Evolutionary conservation across 2,113 vertebrate species (phyloP).

Genomic region (Protomyctophum bolini): DNA sequence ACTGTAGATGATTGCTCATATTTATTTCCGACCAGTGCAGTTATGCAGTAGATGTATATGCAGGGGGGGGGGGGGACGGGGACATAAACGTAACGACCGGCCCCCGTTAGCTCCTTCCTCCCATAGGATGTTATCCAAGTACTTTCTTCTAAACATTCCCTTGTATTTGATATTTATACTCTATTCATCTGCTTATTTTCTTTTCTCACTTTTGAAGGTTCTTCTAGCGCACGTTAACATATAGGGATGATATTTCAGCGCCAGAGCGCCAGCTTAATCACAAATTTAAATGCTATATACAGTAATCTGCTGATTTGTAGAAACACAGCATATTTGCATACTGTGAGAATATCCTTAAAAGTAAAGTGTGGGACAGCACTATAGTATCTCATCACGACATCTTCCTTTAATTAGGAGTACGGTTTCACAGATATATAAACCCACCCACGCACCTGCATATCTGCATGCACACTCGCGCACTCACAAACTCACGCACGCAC

Average conservation of each 20-base stretch:
- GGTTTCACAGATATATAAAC: no score
- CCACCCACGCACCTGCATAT: no score
- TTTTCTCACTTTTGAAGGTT: not conserved
- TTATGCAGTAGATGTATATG: constrained; percentile 66
- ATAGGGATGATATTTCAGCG: constrained; percentile 27
- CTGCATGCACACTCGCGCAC: no score
- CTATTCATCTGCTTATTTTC: no score
- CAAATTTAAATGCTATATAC: not conserved
- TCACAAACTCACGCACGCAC: no score
- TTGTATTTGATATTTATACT: no score
- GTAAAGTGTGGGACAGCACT: constrained; percentile 35
- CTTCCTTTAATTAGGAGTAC: constrained; percentile 54
- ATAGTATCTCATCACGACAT: constrained; percentile 49
- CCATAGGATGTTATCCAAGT: constrained; percentile 47
- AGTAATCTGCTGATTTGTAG: constrained; percentile 34
- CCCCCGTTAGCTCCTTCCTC: constrained; percentile 62
- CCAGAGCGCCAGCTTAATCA: not conserved
- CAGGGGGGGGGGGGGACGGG: no score
- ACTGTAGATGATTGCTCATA: constrained; percentile 68
- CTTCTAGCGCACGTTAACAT: constrained; percentile 34
- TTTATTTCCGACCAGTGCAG: constrained; percentile 71
- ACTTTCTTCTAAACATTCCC: constrained; percentile 35
- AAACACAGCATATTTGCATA: constrained; percentile 53
- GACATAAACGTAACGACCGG: constrained; percentile 62
- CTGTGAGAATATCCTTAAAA: constrained; percentile 32